Evolutionary conservation across 2,888 invertebrate genomes (phyloP), one percentile per base, ranked within the genome.

Genomic region (Synergus laeviventris): DNA sequence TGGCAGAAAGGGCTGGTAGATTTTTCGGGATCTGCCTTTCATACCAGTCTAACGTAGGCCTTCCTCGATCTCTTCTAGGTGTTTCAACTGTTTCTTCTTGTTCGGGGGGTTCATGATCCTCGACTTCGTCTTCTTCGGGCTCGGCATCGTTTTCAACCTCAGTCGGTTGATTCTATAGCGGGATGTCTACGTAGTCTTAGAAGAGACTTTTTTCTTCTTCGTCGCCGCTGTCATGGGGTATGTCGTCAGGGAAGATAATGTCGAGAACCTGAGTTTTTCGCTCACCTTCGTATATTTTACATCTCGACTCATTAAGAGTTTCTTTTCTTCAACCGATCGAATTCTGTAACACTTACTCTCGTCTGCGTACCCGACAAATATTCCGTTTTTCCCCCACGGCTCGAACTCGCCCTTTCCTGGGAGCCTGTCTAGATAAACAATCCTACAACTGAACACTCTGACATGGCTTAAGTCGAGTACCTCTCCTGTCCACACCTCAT

Each of bases 381-480:
- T 61, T 38, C 61, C 3, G 61, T n/a, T 4, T 61, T 38, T 16
- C 38, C 36, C n/a, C 61, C 16, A 8, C 38, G 16, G n/a, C 39
- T 38, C 61, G n/a, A 61, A 61, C 16, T 61, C 36, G 36, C 61
- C 61, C 14, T 36, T 61, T 36, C 36, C 61, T 61, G n/a, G 39
- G 2, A 39, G 36, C 38, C 38, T 61, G 8, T 77, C 74, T 1
- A 79, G 14, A 14, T 73, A 75, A 2, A 77, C 70, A 8, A 77
- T 81, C 2, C 74, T 9, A n/a, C 74, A 75, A 16, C 86, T 85
- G 78, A 87, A 87, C 21, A 79, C 70, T 60, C 78, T 64, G 1
- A 86, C 45, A 38, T 84, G 77, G 7, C 74, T 38, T 0, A 86
- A 77, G 21, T 80, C 75, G 5, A 84, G 85, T 31, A 76, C 31